These are phyloP conservation scores for Lasioglossum morio DNA, from an alignment of 2,888 invertebrate genomes.

Conservation along the genomic window DNA sequence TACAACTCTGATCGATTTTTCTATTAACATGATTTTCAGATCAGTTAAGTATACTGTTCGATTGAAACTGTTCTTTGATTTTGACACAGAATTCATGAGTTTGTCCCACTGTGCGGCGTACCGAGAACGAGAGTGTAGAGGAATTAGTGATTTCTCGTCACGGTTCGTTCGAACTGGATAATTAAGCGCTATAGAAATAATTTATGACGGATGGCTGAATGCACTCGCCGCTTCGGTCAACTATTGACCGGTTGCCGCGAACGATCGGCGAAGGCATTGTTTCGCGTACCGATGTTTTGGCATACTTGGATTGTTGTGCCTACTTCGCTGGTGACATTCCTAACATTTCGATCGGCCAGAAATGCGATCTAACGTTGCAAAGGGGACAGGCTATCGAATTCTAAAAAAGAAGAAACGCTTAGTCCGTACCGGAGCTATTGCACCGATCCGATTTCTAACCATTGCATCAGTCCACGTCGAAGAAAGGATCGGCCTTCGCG, in stretches of 20 bases:
- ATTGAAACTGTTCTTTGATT: too few relatives aligned
- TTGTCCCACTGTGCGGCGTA: neutral
- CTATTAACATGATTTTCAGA: too few relatives aligned
- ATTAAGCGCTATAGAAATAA: neutral
- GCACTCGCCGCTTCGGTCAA: neutral
- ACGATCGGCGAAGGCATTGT: conserved; percentile 9
- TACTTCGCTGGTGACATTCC: neutral
- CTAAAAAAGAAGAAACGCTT: neutral
- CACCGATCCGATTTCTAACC: conserved; percentile 25
- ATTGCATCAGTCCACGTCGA: neutral
- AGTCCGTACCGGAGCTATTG: neutral
- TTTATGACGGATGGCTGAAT: neutral
- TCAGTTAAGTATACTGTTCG: too few relatives aligned
- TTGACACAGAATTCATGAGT: too few relatives aligned
- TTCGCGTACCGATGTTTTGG: conserved; percentile 17
- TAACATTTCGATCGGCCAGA: neutral
- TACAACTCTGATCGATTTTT: too few relatives aligned
- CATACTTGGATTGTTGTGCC: conserved; percentile 15
- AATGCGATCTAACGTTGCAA: conserved; percentile 2
- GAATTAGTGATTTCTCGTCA: neutral
- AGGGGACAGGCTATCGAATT: conserved; percentile 4
- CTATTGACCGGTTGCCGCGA: neutral
- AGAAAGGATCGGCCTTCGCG: neutral
- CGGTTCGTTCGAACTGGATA: neutral
- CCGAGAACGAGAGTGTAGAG: neutral